Percentiles rank a stretch among this genome's conserved stretches.
phyloP scores from a whole-genome alignment of 2,113 vertebrate species.

The Poeciliopsis prolifica region DNA sequence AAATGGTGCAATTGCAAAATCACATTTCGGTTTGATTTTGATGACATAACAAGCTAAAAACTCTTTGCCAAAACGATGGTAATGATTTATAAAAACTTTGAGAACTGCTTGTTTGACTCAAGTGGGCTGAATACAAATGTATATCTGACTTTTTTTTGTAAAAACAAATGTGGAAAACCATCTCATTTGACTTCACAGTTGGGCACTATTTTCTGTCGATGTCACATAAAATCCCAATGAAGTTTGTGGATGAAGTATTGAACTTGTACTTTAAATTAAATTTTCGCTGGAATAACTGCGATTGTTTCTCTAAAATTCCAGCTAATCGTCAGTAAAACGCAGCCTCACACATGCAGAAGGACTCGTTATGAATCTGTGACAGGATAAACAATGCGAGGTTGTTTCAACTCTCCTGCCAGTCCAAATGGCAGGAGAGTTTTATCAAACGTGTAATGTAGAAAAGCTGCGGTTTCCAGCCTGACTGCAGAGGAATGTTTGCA shows the following conservation, averaged over 20 bases:
- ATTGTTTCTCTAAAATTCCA: not conserved
- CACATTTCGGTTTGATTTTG: not conserved
- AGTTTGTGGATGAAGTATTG: not conserved
- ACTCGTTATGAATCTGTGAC: not conserved
- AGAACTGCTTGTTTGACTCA: too few relatives aligned
- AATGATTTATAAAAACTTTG: not conserved
- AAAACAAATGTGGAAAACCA: not conserved
- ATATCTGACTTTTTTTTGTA: not conserved
- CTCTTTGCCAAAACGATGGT: not conserved
- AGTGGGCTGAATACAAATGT: not conserved
- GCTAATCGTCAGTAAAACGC: not conserved
- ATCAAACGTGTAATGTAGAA: constrained; percentile 2
- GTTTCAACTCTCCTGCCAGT: not conserved
- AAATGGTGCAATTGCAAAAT: not conserved
- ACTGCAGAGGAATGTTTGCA: constrained; percentile 39
- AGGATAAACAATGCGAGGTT: not conserved
- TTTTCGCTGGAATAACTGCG: not conserved
- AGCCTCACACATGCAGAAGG: not conserved
- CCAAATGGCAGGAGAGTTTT: constrained; percentile 1
- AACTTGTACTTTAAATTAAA: not conserved
- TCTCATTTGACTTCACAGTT: not conserved
- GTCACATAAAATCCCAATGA: not conserved
- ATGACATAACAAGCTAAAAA: not conserved
- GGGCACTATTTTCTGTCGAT: not conserved
- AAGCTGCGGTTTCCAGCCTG: constrained; percentile 16